phyloP scores from a whole-genome alignment of 2,888 invertebrate species.

The Leptopilina syphax region DNA sequence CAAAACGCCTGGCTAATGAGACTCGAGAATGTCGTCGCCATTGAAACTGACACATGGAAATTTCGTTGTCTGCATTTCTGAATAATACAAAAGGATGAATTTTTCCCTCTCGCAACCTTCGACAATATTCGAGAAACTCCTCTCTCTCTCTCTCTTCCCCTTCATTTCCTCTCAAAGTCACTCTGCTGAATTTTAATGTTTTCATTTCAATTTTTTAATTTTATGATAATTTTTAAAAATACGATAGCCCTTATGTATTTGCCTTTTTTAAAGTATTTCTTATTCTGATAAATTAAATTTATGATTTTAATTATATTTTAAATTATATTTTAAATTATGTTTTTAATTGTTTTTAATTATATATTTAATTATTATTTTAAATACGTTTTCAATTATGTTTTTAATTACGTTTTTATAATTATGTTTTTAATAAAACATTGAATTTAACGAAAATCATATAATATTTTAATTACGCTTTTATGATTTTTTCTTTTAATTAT shows the following conservation, averaged over 20 bases:
- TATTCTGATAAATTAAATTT: too few species aligned
- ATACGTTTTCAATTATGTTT: too few species aligned
- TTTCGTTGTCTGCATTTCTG: conserved; percentile 13
- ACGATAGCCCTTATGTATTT: too few species aligned
- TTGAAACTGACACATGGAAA: conserved; percentile 61
- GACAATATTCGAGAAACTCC: conserved; percentile 18
- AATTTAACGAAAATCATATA: too few species aligned
- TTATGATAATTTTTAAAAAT: neutral
- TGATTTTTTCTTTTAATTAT: too few species aligned
- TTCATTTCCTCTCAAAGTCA: conserved; percentile 51
- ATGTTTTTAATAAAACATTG: too few species aligned
- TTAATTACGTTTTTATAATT: too few species aligned
- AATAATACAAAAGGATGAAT: conserved; percentile 53
- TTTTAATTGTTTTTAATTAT: too few species aligned
- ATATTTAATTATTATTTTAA: too few species aligned
- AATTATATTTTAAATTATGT: too few species aligned
- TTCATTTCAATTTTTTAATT: conserved; percentile 4
- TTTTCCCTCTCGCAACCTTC: conserved; percentile 30
- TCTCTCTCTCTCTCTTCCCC: neutral
- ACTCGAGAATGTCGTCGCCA: conserved; percentile 60
- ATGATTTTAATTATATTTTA: too few species aligned
- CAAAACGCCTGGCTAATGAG: conserved; percentile 67
- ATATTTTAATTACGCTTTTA: too few species aligned
- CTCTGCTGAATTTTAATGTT: conserved; percentile 56
- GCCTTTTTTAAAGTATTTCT: neutral